Percentiles rank a stretch among this genome's conserved stretches.
Evolutionary conservation across 2,113 vertebrate species (phyloP).

Genomic region (Cichladusa arquata): DNA sequence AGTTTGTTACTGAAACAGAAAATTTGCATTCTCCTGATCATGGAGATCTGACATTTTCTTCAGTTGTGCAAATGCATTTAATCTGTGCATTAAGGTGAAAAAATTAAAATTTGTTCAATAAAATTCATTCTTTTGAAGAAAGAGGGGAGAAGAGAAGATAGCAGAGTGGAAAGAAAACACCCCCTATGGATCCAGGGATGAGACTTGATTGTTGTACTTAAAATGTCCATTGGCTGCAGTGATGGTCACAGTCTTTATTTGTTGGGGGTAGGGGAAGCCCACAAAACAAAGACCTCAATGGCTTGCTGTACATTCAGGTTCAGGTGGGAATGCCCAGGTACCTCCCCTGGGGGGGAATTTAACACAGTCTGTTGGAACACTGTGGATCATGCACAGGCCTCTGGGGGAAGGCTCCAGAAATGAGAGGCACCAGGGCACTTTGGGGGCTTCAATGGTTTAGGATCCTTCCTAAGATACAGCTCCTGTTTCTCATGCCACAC

Average conservation of each 20-base stretch:
- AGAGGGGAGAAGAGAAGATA: too few species aligned
- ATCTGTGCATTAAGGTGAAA: neutral
- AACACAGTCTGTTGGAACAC: neutral
- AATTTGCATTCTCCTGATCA: neutral
- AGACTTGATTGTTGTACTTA: neutral
- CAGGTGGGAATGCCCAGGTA: neutral
- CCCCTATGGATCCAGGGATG: neutral
- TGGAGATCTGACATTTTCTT: neutral
- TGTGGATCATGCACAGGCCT: neutral
- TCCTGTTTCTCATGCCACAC: neutral
- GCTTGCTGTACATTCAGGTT: neutral
- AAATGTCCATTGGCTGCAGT: neutral
- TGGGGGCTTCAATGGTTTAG: neutral
- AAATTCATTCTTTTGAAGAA: neutral
- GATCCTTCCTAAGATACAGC: neutral
- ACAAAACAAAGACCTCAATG: neutral
- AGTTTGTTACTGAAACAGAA: neutral
- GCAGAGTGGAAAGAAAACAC: neutral
- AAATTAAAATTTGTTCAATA: neutral
- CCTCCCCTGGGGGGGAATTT: neutral
- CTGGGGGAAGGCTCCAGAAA: neutral
- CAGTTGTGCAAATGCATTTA: neutral
- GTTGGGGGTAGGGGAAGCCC: accelerated
- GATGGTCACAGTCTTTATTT: neutral
- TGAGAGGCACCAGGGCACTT: too few species aligned